Conservation (phyloP, 2,113 vertebrate species). For the Anarrhichthys ocellatus region DNA sequence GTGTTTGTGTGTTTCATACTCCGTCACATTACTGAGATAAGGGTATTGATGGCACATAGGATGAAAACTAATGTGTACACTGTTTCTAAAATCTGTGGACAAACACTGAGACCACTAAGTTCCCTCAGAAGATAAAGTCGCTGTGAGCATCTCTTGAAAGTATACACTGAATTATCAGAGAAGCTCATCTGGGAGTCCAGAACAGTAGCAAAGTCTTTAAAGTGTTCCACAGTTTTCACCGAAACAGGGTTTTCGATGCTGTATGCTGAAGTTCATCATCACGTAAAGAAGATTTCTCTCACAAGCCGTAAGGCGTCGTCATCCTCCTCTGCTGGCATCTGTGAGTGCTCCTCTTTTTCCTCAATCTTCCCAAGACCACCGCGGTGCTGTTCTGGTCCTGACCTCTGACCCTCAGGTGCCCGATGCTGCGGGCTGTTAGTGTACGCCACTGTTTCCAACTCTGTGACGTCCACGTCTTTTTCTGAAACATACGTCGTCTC, state of each 20-base stretch:
- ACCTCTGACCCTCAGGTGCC: neutral
- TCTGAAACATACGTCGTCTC: slow-evolving; percentile 63
- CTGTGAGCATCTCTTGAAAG: neutral
- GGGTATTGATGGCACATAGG: neutral
- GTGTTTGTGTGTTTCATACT: neutral
- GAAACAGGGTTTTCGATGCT: neutral
- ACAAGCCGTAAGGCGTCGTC: slow-evolving; percentile 71
- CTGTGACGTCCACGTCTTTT: slow-evolving; percentile 64
- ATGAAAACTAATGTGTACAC: neutral
- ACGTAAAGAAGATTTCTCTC: slow-evolving; percentile 77
- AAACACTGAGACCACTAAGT: no score
- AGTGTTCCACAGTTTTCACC: neutral
- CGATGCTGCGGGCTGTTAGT: neutral
- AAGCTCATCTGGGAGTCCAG: neutral
- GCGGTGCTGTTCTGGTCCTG: slow-evolving; percentile 8
- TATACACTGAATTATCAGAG: neutral
- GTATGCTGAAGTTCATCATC: slow-evolving; percentile 18
- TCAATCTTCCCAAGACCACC: neutral
- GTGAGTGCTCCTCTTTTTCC: neutral
- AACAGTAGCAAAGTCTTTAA: neutral
- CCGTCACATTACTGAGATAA: neutral
- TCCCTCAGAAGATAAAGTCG: neutral
- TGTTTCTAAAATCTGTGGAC: no score
- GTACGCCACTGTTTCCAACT: slow-evolving; percentile 59
- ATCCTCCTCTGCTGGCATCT: slow-evolving; percentile 35